These are phyloP conservation scores for Podotricha telesiphe DNA, from an alignment of 2,888 invertebrate species.

Conservation along the genomic window DNA sequence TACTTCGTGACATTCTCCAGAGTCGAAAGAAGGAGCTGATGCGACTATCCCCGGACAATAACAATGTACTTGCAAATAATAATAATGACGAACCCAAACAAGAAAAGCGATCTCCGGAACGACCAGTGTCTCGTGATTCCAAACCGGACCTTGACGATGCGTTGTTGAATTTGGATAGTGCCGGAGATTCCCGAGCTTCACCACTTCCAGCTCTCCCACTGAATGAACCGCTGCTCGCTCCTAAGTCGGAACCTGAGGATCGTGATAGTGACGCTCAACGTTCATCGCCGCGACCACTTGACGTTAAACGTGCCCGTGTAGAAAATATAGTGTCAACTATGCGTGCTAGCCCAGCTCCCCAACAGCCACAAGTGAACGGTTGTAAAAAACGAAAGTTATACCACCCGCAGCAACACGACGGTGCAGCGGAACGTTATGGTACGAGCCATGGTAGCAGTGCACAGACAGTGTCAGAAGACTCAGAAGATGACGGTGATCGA, in stretches of 20 bases:
- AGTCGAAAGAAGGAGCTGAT: constrained; percentile 93
- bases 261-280: constrained; percentile 85
- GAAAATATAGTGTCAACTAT: constrained; percentile 98
- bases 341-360: constrained; percentile 92
- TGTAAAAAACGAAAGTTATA: constrained; percentile 98
- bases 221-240: constrained; percentile 83
- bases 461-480: constrained; percentile 85
- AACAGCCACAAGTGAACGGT: constrained; percentile 91
- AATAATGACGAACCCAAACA: constrained; percentile 83
- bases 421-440: constrained; percentile 85
- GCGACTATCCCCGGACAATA: constrained; percentile 84
- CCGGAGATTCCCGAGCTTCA: constrained; percentile 72
- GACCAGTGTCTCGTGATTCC: constrained; percentile 86
- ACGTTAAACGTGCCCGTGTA: constrained; percentile 95
- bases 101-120: constrained; percentile 81
- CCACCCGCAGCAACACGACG: constrained; percentile 96
- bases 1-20: constrained; percentile 95
- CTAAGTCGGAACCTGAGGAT: constrained; percentile 87
- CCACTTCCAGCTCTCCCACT: constrained; percentile 84
- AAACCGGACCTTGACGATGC: constrained; percentile 85
- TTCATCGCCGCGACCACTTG: constrained; percentile 85
- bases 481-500: constrained; percentile 90
- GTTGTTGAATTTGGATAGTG: constrained; percentile 84
- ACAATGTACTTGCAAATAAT: constrained; percentile 83
- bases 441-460: constrained; percentile 77